Evolutionary conservation across 2,113 vertebrate genomes (phyloP), one percentile per base, ranked within the genome.

Genomic region (Callaeas wilsoni): DNA sequence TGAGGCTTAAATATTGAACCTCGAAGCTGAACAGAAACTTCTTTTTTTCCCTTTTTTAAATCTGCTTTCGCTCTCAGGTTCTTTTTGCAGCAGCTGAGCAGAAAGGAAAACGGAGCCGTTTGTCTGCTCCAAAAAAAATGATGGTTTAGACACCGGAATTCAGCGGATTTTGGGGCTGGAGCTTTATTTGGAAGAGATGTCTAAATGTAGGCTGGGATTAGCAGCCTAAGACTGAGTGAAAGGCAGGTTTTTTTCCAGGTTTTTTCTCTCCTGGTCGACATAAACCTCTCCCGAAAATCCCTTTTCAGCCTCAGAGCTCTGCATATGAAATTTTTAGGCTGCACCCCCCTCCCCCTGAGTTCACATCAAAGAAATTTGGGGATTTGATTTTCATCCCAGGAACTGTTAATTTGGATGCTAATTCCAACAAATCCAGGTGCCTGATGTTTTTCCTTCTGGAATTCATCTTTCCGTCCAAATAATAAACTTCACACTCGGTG

Each of bases 141-240:
- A 52, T 3, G 16, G 1, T 44, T 56, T 32, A 7, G 27, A 33
- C 68, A 27, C 9, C 0, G 1, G 30, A 76, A 22, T 9, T 13
- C 25, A 25, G 44, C 0, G 3, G 53, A 60, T 76, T 93, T 88
- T 68, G 30, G 19, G 16, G 30, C 49, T 32, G 67, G 60, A 83
- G 74, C 44, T 75, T 87, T 79, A 35, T 85, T 78, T 82, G 67
- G 79, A 75, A 46, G 44, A 20, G 6, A 25, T 52, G 44, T 67
- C 35, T 9, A 27, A 75, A 68, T 11, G n/a, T 41, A 83, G 82
- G 15, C 62, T 44, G 39, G 52, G 57, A 59, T 94, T 83, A 94
- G 41, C 8, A 16, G 30, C 10, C 23, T 47, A 63, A 94, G 70
- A 1, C 57, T 42, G 71, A 92, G 30, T 47, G 85, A 88, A 82